Percentiles rank a stretch among this genome's conserved stretches.
Evolutionary conservation across 1,140 invertebrate genomes (phyloP).

Genomic region (Lucilia sericata): DNA sequence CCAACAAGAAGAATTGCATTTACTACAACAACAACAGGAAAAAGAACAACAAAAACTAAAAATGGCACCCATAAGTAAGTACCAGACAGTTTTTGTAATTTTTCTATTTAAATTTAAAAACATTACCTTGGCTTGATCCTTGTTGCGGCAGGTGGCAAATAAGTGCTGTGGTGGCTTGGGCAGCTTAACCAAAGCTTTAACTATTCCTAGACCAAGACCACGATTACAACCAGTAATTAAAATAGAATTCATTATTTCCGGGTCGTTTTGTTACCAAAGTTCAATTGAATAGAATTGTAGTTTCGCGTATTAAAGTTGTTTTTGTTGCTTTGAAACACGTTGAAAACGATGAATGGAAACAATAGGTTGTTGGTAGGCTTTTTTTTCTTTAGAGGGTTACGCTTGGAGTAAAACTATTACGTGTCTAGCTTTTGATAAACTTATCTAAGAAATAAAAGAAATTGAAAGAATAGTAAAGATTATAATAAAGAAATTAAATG

Average conservation of each 20-base stretch:
- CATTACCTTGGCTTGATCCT: slow-evolving; percentile 74
- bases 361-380: neutral
- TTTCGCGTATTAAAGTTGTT: neutral
- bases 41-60: slow-evolving; percentile 34
- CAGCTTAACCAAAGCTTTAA: slow-evolving; percentile 73
- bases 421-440: neutral
- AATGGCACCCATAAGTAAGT: slow-evolving; percentile 61
- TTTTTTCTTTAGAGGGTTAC: neutral
- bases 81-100: slow-evolving; percentile 49
- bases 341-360: neutral
- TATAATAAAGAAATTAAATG: neutral
- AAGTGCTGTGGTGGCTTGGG: slow-evolving; percentile 73
- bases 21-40: neutral
- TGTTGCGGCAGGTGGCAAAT: slow-evolving; percentile 81
- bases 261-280: neutral
- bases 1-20: neutral
- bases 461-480: neutral
- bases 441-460: neutral
- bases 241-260: slow-evolving; percentile 77
- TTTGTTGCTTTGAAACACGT: neutral
- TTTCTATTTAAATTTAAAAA: slow-evolving; percentile 1
- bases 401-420: neutral
- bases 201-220: slow-evolving; percentile 86
- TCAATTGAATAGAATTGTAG: neutral
- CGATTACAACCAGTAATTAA: slow-evolving; percentile 90